Base-by-base conservation (phyloP, 2,797 vertebrate genomes). In the Rhincodon typus region DNA sequence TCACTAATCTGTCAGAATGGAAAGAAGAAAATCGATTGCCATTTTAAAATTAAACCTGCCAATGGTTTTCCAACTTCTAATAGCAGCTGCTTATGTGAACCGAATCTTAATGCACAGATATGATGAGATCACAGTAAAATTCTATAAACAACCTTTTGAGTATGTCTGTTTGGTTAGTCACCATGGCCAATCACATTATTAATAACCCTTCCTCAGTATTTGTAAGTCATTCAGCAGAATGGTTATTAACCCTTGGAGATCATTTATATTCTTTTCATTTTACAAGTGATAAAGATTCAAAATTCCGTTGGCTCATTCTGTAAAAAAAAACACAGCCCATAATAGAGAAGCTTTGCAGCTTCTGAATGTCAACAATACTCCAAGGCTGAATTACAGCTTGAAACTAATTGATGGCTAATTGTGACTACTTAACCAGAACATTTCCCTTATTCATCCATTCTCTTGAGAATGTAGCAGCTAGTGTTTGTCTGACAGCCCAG, bases 21-120 rank as follows among this genome's bases (percentile, higher is more conserved):
- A 27, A 50, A 13, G 19, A 62, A 62, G 57, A 84, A 88, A 5
- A 90, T 62, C 53, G 1, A 90, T 57, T 13, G 30, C 87, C 53
- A 34, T 90, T 90, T 34, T 90, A 90, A 90, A 90, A 90, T 53
- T 57, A 90, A 90, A 57, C 15, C 88, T 91, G 25, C n/a, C 30
- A 66, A 62, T 66, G 53, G 88, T 62, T 15, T 66, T n/a, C 66
- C n/a, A 94, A 94, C 38, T 42, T 90, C n/a, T 72, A 70, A 94
- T 46, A 0, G 23, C 69, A 70, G 23, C 21, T 23, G 27, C 25
- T 42, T 38, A 46, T 62, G 53, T 62, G 62, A 94, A 34, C 67
- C 46, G 67, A 69, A 72, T 94, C 21, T 12, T 94, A 69, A 46
- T 50, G 25, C 66, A 94, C 38, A 25, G 34, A 69, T 70, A 67